These are phyloP conservation scores for Rugalucina vietnamica DNA, from an alignment of 2,888 invertebrate species.

Conservation along the genomic window DNA sequence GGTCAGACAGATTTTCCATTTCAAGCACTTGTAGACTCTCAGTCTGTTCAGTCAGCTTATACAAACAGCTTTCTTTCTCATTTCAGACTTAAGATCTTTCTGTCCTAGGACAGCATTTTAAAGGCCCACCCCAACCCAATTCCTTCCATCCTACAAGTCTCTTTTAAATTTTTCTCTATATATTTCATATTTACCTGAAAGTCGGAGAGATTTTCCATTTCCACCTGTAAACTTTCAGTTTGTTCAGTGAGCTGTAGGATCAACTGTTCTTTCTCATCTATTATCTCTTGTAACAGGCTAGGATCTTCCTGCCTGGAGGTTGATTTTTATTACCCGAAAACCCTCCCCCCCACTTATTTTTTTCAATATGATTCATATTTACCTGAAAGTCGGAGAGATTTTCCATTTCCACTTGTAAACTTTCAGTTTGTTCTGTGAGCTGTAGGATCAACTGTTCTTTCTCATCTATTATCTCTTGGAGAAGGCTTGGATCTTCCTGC, in stretches of 20 bases:
- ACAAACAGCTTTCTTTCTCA: too few relatives aligned
- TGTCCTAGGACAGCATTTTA: too few relatives aligned
- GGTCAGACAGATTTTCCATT: too few relatives aligned
- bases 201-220: conserved; percentile 74
- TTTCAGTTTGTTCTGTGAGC: conserved; percentile 73
- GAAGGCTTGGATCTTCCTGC: conserved; percentile 2
- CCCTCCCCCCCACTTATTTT: conserved; percentile 25
- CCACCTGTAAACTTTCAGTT: conserved; percentile 74
- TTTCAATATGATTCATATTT: neutral
- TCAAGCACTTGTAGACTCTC: too few relatives aligned
- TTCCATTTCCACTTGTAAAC: conserved; percentile 75
- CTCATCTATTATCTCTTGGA: conserved; percentile 60
- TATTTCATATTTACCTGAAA: conserved; percentile 79
- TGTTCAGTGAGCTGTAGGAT: conserved; percentile 74
- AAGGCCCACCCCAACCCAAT: too few relatives aligned
- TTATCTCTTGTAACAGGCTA: conserved; percentile 55
- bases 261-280: conserved; percentile 71
- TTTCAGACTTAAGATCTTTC: too few relatives aligned
- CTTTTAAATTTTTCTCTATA: too few relatives aligned
- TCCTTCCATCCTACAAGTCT: too few relatives aligned
- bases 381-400: conserved; percentile 79
- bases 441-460: conserved; percentile 73
- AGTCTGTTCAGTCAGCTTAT: too few relatives aligned
- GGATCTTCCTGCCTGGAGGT: conserved; percentile 37
- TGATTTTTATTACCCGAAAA: neutral